Base-by-base conservation (phyloP, 2,113 vertebrate species). In the Apodemus speciosus region DNA sequence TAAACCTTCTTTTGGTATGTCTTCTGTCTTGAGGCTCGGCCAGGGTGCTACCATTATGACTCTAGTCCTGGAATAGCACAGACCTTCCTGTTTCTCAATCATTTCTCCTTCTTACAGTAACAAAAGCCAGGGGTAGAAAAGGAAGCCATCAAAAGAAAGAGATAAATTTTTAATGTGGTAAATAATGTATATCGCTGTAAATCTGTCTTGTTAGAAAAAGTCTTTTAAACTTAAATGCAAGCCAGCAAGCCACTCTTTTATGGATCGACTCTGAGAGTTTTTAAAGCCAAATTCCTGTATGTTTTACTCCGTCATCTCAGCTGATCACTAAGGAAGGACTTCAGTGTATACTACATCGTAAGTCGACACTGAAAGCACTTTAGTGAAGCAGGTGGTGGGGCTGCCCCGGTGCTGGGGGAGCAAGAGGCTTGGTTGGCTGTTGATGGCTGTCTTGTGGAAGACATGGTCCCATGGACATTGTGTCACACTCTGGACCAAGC, bases 61-160 rank as follows among this genome's bases (percentile, higher is more conserved):
- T 30, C 18, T 18, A 71, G 20, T 35, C 13, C 58, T 64, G 14
- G 13, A 9, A 0, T 9, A 81, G 14, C 11, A 79, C 72, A 58
- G 72, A 69, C 30, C 30, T 43, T 35, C 1, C 40, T 58, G 4
- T 30, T 88, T 46, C 85, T 81, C 56, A 3, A 30, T 38, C 2
- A 58, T 88, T 51, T 64, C 62, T 27, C 5, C 38, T 43, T 58
- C 27, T 3, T 68, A 69, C 43, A 40, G 56, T 18, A 73, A 49
- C 38, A 58, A 5, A 56, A 11, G 2, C 20, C 53, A 25, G 6
- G 14, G 0, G 1, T 32, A 0, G 18, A 46, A 51, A 9, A 38
- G 20, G 27, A 58, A 85, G 11, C 11, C 51, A 84, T 62, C 27
- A 71, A 35, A 85, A n/a, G 23, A 60, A 87, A 85, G 27, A 18